Conservation (phyloP, 2,113 vertebrate species). For the Probosciger aterrimus region DNA sequence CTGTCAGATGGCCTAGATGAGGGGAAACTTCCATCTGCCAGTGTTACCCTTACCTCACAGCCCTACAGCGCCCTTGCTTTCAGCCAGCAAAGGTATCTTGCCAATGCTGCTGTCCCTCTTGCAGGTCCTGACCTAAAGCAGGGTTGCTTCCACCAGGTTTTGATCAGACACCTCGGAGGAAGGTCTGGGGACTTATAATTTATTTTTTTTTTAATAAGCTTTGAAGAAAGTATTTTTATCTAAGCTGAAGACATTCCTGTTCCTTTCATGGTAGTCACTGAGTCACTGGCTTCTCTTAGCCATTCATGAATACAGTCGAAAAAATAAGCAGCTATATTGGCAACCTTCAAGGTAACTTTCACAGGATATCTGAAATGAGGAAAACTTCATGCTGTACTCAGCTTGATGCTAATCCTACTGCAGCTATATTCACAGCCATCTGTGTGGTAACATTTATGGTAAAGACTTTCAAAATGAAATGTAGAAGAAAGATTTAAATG, state of each 20-base stretch:
- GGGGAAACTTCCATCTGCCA: neutral
- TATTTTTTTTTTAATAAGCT: neutral
- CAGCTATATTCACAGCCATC: neutral
- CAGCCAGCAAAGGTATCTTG: neutral
- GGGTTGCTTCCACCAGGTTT: neutral
- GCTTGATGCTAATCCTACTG: neutral
- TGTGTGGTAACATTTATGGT: neutral
- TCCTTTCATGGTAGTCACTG: neutral
- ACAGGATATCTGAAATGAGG: neutral
- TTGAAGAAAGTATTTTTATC: neutral
- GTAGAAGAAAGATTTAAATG: neutral
- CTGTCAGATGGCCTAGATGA: neutral
- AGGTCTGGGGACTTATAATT: neutral
- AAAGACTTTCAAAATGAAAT: neutral
- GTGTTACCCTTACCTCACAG: fast-evolving
- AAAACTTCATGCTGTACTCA: neutral
- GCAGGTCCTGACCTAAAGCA: neutral
- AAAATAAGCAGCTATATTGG: neutral
- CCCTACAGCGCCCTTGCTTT: neutral
- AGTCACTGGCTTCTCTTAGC: neutral
- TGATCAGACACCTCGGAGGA: neutral
- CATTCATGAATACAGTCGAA: neutral
- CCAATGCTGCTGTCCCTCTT: neutral
- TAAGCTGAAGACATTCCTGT: neutral
- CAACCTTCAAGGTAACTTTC: neutral